A percentile compares a stretch with the other conserved stretches of the same genome.
phyloP scores from a whole-genome alignment of 2,113 vertebrate genomes.

The Pyxicephalus adspersus region DNA sequence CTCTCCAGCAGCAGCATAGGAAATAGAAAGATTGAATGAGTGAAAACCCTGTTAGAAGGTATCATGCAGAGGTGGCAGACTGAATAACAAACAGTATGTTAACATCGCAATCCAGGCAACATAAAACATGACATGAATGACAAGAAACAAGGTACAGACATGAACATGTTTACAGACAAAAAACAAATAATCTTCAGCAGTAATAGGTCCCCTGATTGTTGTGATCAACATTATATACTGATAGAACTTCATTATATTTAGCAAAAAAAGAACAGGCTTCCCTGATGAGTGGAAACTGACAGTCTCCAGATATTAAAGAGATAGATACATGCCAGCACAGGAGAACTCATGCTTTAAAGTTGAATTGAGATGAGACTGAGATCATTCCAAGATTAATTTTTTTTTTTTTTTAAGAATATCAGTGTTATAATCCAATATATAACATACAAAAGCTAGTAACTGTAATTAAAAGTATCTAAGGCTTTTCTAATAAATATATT shows the following conservation, averaged over 20 bases:
- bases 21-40: not conserved
- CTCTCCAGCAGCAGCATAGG: constrained; percentile 11
- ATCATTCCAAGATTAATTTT: constrained; percentile 43
- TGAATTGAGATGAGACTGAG: constrained; percentile 10
- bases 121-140: constrained; percentile 31
- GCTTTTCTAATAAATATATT: no score
- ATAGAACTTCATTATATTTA: not conserved
- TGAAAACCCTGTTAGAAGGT: constrained; percentile 39
- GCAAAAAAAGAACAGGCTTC: not conserved
- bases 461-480: no score
- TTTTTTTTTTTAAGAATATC: no score
- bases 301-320: not conserved
- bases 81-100: not conserved
- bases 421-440: no score
- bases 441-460: no score
- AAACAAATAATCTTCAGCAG: not conserved
- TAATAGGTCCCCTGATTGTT: not conserved
- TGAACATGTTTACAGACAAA: not conserved
- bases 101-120: not conserved
- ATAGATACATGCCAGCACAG: constrained; percentile 30
- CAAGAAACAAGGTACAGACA: constrained; percentile 24
- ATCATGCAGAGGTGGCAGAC: constrained; percentile 19
- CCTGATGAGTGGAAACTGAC: not conserved
- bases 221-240: not conserved
- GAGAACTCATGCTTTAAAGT: constrained; percentile 35